Evolutionary conservation across 2,797 vertebrate species (phyloP).

Genomic region (Myiothlypis chrysogaster): DNA sequence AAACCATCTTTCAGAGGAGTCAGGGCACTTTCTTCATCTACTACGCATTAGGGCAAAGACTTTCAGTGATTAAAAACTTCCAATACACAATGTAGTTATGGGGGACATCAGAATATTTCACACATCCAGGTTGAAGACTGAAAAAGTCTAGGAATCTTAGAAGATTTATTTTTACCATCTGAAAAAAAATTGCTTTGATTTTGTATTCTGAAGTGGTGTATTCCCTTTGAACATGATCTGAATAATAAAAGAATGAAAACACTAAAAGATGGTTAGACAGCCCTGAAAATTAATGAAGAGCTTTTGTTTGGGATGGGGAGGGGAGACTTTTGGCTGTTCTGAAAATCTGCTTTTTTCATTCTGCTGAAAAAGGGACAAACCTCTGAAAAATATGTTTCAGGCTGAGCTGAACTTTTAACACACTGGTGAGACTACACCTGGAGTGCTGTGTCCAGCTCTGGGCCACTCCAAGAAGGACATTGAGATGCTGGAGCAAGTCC

Average conservation of each 20-base stretch:
- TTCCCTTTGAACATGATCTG: conserved; percentile 39
- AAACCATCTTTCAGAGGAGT: neutral
- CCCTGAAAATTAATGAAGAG: neutral
- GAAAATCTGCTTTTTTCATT: neutral
- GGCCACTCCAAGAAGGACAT: neutral
- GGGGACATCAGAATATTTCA: neutral
- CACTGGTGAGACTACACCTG: neutral
- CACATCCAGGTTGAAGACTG: neutral
- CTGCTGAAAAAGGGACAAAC: neutral
- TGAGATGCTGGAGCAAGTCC: neutral
- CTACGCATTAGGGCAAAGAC: neutral
- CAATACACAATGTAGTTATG: neutral
- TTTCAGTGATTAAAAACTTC: neutral
- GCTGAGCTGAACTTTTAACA: neutral
- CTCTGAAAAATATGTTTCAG: neutral
- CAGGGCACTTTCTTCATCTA: neutral
- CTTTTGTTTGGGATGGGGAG: neutral
- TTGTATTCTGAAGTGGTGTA: neutral
- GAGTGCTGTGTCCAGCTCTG: neutral
- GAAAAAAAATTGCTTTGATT: conserved; percentile 16
- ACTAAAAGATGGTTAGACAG: conserved; percentile 6
- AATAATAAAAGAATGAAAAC: neutral
- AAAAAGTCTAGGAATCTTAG: neutral
- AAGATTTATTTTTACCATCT: conserved; percentile 9
- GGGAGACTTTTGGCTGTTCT: neutral